These are phyloP conservation scores for Sander vitreus DNA, from an alignment of 2,113 vertebrate species.

Conservation along the genomic window DNA sequence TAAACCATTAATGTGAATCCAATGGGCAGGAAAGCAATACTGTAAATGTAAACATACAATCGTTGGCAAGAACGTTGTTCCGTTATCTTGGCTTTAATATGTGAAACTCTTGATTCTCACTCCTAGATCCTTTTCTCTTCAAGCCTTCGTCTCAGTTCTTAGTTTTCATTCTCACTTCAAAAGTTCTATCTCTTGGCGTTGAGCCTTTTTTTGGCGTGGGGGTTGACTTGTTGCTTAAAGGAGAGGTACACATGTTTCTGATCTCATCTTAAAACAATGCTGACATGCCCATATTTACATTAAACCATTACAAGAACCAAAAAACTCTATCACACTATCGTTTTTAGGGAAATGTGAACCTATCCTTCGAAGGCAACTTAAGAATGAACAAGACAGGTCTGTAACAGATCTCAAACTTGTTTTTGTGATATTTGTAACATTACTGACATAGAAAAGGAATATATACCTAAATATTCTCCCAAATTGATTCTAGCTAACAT, in stretches of 20 bases:
- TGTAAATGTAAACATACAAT: neutral
- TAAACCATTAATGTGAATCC: neutral
- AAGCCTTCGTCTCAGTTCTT: slow-evolving; percentile 31
- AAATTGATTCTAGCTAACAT: neutral
- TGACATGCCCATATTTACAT: no score
- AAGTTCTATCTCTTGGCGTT: neutral
- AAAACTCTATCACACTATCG: no score
- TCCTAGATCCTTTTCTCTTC: neutral
- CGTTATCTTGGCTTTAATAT: neutral
- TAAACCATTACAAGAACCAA: neutral
- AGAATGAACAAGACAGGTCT: neutral
- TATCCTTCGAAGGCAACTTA: neutral
- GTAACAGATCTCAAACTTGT: neutral
- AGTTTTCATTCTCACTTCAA: slow-evolving; percentile 31
- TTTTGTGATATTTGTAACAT: neutral
- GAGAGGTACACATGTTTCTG: no score
- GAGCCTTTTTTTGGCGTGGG: no score
- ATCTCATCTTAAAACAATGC: no score
- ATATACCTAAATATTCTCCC: neutral
- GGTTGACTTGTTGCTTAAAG: no score
- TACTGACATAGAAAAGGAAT: neutral
- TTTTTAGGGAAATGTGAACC: neutral
- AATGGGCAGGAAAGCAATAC: neutral
- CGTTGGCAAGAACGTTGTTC: neutral
- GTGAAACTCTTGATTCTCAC: neutral